Evolutionary conservation across 2,797 vertebrate species (phyloP).

Genomic region (Girardinus metallicus): DNA sequence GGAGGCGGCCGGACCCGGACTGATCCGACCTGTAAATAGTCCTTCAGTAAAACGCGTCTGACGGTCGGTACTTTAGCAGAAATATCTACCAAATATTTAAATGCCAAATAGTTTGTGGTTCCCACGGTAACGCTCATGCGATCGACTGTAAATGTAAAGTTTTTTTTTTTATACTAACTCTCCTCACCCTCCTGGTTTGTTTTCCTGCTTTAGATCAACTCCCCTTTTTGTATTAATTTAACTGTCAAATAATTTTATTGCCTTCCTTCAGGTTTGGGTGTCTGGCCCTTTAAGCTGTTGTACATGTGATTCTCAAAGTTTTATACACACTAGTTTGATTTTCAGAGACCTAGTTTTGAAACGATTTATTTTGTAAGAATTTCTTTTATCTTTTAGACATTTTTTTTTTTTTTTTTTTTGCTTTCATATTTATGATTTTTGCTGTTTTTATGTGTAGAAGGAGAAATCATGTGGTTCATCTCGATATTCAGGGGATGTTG

Average conservation of each 20-base stretch:
- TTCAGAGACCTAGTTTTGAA: constrained; percentile 78
- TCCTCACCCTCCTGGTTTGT: constrained; percentile 19
- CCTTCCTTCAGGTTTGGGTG: constrained; percentile 81
- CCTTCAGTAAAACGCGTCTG: constrained; percentile 37
- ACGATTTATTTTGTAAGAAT: constrained; percentile 78
- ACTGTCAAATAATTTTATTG: constrained; percentile 84
- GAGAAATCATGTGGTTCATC: constrained; percentile 67
- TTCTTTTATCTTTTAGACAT: constrained; percentile 76
- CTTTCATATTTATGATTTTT: constrained; percentile 79
- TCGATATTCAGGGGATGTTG: constrained; percentile 67
- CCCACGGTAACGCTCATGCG: constrained; percentile 31
- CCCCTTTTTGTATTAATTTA: constrained; percentile 79
- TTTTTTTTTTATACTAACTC: constrained; percentile 65
- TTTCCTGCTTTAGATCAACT: constrained; percentile 48
- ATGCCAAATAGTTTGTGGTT: constrained; percentile 74
- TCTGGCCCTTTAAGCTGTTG: constrained; percentile 77
- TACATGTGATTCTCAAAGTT: constrained; percentile 78
- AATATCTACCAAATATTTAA: constrained; percentile 84
- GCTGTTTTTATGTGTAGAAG: constrained; percentile 63
- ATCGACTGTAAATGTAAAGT: constrained; percentile 62
- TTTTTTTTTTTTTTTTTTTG: constrained; percentile 59
- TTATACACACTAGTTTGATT: constrained; percentile 81
- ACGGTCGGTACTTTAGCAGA: constrained; percentile 62
- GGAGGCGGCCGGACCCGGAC: constrained; percentile 16
- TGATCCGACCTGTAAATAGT: constrained; percentile 74